These are phyloP conservation scores for Spea bombifrons DNA, from an alignment of 2,113 vertebrate species.

Conservation along the genomic window DNA sequence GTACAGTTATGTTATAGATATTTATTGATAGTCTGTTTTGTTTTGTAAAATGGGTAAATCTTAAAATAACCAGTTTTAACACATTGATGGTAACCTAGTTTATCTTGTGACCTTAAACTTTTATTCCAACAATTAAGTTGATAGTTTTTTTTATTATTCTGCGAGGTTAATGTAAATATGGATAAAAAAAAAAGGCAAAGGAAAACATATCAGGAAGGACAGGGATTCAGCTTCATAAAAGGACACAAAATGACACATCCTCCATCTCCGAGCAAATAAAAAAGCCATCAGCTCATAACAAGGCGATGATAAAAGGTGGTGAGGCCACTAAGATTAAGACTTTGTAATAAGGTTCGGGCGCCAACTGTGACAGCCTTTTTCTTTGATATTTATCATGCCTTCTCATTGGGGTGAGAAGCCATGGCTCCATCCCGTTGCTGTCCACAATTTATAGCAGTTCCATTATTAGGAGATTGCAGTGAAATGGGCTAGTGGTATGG, in stretches of 20 bases:
- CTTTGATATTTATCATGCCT: constrained; percentile 91
- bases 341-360: constrained; percentile 87
- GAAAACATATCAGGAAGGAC: constrained; percentile 59
- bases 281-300: constrained; percentile 87
- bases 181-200: neutral
- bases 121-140: no score
- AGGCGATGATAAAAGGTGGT: constrained; percentile 88
- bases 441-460: constrained; percentile 89
- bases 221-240: constrained; percentile 79
- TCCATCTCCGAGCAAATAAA: constrained; percentile 84
- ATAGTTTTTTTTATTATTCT: no score
- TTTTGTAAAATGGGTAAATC: no score
- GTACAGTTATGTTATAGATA: no score
- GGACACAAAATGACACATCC: constrained; percentile 85
- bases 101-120: no score
- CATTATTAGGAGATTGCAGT: constrained; percentile 90
- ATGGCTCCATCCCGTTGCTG: constrained; percentile 81
- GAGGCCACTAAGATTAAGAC: constrained; percentile 89
- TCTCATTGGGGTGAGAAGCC: constrained; percentile 85
- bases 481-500: constrained; percentile 82
- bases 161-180: constrained; percentile 1
- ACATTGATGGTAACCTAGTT: no score
- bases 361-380: constrained; percentile 88
- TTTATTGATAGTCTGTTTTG: no score
- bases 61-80: no score